Base-by-base conservation (phyloP, 2,888 invertebrate species). In the Drosophila conformis region DNA sequence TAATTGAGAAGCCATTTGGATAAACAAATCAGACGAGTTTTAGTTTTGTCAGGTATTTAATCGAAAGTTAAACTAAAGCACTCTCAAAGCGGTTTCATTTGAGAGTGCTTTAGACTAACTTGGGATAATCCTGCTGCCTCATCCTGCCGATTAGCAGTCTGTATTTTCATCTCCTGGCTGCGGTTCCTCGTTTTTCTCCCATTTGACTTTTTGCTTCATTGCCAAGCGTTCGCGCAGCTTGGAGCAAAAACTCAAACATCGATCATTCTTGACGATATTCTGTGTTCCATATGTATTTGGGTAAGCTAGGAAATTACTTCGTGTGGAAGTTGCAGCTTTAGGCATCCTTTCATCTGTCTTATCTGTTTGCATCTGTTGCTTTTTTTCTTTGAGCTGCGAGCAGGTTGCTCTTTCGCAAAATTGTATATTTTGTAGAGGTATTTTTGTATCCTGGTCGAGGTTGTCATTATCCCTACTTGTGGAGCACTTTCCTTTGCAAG, bases 41-140 rank as follows among this genome's bases (percentile, higher is more conserved):
- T 7, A 7, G 40, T 33, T 15, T 7, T 18, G 42, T 2, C 29
- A 42, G 46, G 10, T 13, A 25, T 36, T 21, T 40, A 53, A 54
- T 56, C 62, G 15, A 36, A 76, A 73, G 21, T 42, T 53, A 68
- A 51, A 3, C 36, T 46, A 80, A 73, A 69, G 48, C 60, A 58
- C 35, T 71, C 36, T 38, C 49, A 60, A 49, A 21, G 49, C 10
- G 10, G 29, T 21, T 13, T 13, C 11, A 27, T 51, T 51, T 49
- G 27, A 64, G 35, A 66, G 54, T 61, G 36, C 51, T 64, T 72
- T 61, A 59, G 52, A 49, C 15, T 60, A 66, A 63, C 36, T 57
- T 68, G 18, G n/a, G 49, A 61, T 71, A 53, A 46, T 52, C 6
- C 15, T 1, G 6, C 8, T 21, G 7, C 8, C 11, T 6, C 5